A percentile compares a stretch with the other conserved stretches of the same genome.
Evolutionary conservation across 2,797 vertebrate genomes (phyloP).

Genomic region (Chiroxiphia lanceolata): DNA sequence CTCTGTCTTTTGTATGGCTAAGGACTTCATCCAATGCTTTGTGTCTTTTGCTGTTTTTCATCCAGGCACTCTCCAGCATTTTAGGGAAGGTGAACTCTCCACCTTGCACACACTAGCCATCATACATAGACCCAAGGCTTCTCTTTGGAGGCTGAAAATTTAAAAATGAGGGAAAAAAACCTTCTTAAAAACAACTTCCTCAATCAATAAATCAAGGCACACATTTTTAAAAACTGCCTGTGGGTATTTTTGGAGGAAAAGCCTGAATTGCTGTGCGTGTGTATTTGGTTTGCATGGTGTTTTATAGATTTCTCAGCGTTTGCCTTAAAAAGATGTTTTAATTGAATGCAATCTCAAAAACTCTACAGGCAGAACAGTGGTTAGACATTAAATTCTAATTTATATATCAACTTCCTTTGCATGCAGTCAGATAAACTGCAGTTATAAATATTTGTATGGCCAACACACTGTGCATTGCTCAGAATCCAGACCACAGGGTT

Average conservation of each 20-base stretch:
- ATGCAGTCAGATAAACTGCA: neutral
- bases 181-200: neutral
- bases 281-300: neutral
- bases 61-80: neutral
- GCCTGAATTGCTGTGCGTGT: fast-evolving
- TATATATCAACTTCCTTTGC: neutral
- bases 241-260: neutral
- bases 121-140: neutral
- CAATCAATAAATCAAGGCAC: neutral
- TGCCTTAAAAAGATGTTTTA: neutral
- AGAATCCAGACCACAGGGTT: neutral
- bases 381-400: neutral
- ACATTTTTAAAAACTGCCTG: neutral
- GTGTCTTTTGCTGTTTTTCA: neutral
- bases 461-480: neutral
- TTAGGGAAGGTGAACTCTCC: neutral
- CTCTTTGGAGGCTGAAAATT: neutral
- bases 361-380: fast-evolving
- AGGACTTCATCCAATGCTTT: neutral
- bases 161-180: neutral
- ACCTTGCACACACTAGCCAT: neutral
- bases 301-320: neutral
- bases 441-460: neutral
- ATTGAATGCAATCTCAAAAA: neutral
- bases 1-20: neutral